These are phyloP conservation scores for Lamellibrachia columna DNA, from an alignment of 2,888 invertebrate genomes.

Conservation along the genomic window DNA sequence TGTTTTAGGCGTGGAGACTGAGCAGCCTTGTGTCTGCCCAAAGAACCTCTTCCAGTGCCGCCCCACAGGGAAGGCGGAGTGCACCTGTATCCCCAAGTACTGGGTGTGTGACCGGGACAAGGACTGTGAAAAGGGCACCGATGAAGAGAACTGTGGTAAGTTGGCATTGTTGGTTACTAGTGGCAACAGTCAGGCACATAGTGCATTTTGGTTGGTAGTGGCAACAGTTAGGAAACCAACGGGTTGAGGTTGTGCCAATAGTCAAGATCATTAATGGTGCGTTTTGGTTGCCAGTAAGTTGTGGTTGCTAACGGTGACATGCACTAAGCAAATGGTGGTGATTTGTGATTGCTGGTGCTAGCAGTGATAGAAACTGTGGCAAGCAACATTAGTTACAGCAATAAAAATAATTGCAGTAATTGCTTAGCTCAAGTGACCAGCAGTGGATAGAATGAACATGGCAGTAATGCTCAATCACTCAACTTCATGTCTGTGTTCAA, in stretches of 20 bases:
- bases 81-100: slow-evolving; percentile 38
- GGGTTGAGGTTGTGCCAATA: too few relatives aligned
- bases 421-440: neutral
- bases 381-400: neutral
- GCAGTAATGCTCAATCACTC: neutral
- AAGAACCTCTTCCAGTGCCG: slow-evolving; percentile 39
- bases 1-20: neutral
- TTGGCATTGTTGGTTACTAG: neutral
- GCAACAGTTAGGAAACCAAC: neutral
- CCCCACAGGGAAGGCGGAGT: slow-evolving; percentile 33
- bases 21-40: slow-evolving; percentile 34
- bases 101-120: slow-evolving; percentile 40
- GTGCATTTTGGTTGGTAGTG: neutral
- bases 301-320: neutral
- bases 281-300: neutral
- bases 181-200: too few relatives aligned
- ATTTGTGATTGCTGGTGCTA: neutral
- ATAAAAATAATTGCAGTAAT: neutral
- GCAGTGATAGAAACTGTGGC: neutral
- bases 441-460: neutral
- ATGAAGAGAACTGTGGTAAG: slow-evolving; percentile 39
- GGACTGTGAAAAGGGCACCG: slow-evolving; percentile 39
- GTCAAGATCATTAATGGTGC: too few relatives aligned
- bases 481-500: neutral
- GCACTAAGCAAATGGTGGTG: neutral